Evolutionary conservation across 2,797 vertebrate species (phyloP).

Genomic region (Gastrophryne carolinensis): DNA sequence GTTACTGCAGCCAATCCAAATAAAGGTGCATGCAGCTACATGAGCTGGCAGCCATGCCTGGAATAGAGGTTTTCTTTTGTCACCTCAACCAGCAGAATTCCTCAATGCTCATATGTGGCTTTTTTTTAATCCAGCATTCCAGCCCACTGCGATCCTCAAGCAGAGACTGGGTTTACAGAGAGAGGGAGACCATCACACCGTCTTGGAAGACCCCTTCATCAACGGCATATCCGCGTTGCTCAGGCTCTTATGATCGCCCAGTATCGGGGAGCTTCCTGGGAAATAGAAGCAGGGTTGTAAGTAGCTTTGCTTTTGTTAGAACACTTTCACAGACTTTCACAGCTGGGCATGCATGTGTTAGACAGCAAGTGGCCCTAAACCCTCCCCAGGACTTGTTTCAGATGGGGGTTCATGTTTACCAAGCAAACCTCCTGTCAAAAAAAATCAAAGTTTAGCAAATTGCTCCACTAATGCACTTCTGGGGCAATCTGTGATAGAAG

Average conservation of each 20-base stretch:
- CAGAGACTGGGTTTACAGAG: slow-evolving; percentile 75
- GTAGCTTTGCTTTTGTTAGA: slow-evolving; percentile 39
- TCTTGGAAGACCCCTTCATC: slow-evolving; percentile 79
- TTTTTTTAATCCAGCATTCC: slow-evolving; percentile 67
- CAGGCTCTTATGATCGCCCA: slow-evolving; percentile 73
- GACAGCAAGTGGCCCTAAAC: no score
- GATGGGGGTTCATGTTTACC: no score
- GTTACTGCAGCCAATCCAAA: no score
- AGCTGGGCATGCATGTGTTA: no score
- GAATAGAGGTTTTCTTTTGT: no score
- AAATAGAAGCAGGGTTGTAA: slow-evolving; percentile 81
- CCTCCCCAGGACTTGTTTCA: no score
- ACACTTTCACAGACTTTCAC: no score
- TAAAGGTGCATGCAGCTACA: slow-evolving; percentile 5
- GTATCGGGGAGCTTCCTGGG: slow-evolving; percentile 73
- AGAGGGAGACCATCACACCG: slow-evolving; percentile 69
- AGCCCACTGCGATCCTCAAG: slow-evolving; percentile 67
- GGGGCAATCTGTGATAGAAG: no score
- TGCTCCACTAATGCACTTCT: no score
- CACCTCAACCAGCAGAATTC: no score
- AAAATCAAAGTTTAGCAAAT: no score
- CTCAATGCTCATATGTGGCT: background rate
- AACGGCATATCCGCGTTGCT: slow-evolving; percentile 67
- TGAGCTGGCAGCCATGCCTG: background rate
- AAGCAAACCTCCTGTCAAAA: no score